These are phyloP conservation scores for Drosophila longiperda DNA, from an alignment of 2,888 invertebrate genomes.

Conservation along the genomic window DNA sequence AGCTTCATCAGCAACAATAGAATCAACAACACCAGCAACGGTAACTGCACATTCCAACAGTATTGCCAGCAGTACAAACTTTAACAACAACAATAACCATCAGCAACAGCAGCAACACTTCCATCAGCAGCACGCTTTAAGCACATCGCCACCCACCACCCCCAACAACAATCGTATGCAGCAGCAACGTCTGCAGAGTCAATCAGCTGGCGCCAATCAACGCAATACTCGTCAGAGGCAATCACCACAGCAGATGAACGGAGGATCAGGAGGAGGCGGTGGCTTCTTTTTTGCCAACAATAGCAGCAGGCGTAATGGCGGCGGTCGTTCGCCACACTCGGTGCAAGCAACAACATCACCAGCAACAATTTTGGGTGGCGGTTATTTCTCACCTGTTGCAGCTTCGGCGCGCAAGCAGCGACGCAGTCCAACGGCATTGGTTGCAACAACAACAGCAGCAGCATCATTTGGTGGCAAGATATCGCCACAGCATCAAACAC, in stretches of 20 bases:
- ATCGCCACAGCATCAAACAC: constrained; percentile 76
- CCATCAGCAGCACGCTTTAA: constrained; percentile 64
- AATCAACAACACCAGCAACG: constrained; percentile 72
- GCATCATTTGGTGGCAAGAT: constrained; percentile 68
- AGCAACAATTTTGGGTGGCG: constrained; percentile 78
- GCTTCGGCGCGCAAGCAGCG: constrained; percentile 78
- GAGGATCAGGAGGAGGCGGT: constrained; percentile 52
- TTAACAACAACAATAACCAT: constrained; percentile 33
- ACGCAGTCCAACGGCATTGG: constrained; percentile 59
- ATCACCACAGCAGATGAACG: constrained; percentile 62
- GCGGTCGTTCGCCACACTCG: constrained; percentile 69
- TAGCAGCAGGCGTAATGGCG: constrained; percentile 53
- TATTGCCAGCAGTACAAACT: constrained; percentile 85
- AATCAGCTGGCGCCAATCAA: constrained; percentile 62
- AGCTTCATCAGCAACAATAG: constrained; percentile 61
- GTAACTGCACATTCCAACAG: constrained; percentile 85
- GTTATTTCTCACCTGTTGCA: constrained; percentile 45
- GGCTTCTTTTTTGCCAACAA: constrained; percentile 68
- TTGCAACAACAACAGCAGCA: background rate
- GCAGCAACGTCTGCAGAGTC: constrained; percentile 65
- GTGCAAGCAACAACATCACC: constrained; percentile 64
- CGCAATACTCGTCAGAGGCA: constrained; percentile 67
- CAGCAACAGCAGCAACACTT: constrained; percentile 45
- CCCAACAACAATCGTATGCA: constrained; percentile 61
- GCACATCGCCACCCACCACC: constrained; percentile 60